Conservation (phyloP, 92 coral and sea anemone species). For the Pocillopora meandrina region DNA sequence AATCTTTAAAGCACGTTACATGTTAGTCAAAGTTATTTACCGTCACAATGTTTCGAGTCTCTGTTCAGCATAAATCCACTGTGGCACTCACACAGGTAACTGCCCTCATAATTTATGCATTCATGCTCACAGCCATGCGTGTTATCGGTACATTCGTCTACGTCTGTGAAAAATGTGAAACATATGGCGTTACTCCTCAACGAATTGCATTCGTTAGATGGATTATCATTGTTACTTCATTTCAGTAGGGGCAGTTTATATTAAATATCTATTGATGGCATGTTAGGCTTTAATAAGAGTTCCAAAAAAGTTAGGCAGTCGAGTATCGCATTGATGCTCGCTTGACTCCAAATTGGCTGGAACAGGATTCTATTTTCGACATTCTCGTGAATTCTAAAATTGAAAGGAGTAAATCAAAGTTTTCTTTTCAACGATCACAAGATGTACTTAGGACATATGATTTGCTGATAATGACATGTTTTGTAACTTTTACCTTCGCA, state of each 20-base stretch:
- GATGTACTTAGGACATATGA: background rate
- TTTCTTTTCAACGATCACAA: background rate
- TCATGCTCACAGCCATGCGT: conserved; percentile 80
- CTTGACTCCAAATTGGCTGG: no score
- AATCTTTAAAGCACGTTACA: background rate
- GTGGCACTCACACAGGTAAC: conserved; percentile 72
- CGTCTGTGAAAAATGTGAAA: conserved; percentile 41
- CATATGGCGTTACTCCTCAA: no score
- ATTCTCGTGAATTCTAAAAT: background rate
- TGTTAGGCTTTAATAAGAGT: no score
- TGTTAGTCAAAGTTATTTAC: conserved; percentile 49
- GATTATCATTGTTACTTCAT: no score
- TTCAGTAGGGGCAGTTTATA: background rate
- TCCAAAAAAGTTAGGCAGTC: no score
- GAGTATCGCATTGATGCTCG: no score
- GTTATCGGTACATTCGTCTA: conserved; percentile 64
- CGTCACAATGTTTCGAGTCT: conserved; percentile 91
- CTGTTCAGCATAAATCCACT: conserved; percentile 82
- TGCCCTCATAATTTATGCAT: conserved; percentile 67
- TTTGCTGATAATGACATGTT: no score
- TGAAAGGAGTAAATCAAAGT: background rate
- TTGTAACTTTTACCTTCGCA: conserved; percentile 71
- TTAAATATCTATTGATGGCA: background rate
- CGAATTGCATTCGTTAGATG: no score
- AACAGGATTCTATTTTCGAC: background rate